Evolutionary conservation across 92 coral and sea anemone species (phyloP).

Genomic region (Zoanthus sociatus): DNA sequence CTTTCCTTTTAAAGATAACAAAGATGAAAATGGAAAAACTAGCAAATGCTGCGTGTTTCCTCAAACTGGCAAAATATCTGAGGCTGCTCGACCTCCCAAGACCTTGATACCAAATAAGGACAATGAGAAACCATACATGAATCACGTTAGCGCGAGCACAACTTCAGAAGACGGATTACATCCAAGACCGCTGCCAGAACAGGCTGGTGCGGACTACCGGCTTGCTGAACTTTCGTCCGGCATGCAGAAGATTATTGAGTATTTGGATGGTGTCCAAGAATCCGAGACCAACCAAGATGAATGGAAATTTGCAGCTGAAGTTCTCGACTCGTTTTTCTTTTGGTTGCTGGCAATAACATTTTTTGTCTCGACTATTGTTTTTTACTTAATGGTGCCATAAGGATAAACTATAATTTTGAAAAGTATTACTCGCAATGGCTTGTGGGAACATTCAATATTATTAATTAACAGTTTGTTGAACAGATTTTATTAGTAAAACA

Average conservation of each 20-base stretch:
- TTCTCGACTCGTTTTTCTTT: constrained; percentile 85
- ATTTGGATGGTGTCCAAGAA: constrained; percentile 63
- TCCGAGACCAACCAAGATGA: constrained; percentile 69
- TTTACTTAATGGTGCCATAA: constrained; percentile 80
- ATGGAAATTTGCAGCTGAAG: constrained; percentile 89
- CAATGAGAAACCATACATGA: constrained; percentile 26
- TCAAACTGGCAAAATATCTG: constrained; percentile 6
- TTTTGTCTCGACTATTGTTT: constrained; percentile 64
- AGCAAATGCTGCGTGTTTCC: constrained; percentile 27
- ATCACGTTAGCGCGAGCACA: not conserved
- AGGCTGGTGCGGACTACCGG: not conserved
- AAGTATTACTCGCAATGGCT: no score
- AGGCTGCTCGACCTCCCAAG: not conserved
- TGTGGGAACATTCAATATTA: no score
- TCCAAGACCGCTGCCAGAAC: not conserved
- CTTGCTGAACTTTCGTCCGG: constrained; percentile 25
- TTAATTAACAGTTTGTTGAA: no score
- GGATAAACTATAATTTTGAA: not conserved
- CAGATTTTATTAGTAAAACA: no score
- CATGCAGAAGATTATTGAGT: constrained; percentile 38
- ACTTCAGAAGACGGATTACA: constrained; percentile 31
- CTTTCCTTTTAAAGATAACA: constrained; percentile 4
- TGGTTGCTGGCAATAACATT: constrained; percentile 79
- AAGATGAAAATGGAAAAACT: constrained; percentile 8
- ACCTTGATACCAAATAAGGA: constrained; percentile 18